Percentiles rank a stretch among this genome's conserved stretches.
Conservation (phyloP, 2,888 invertebrate genomes). For the Hypercompe scribonia region DNA sequence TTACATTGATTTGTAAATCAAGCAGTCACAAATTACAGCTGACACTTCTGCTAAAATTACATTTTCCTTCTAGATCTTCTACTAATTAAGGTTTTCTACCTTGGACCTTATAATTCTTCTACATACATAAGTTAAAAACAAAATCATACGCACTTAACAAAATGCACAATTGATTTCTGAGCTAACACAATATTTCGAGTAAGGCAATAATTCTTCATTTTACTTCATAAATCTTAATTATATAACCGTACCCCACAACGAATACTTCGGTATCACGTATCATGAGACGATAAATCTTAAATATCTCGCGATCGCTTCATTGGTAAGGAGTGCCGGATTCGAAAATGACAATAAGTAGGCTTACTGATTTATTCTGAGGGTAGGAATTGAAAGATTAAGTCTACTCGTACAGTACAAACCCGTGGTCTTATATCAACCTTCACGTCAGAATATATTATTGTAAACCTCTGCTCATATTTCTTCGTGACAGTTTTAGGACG, state of each 20-base stretch:
- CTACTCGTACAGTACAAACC: conserved; percentile 35
- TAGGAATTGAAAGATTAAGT: conserved; percentile 51
- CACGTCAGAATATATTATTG: conserved; percentile 48
- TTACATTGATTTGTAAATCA: not conserved
- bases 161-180: not conserved
- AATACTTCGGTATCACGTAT: conserved; percentile 38
- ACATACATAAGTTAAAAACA: too few species aligned
- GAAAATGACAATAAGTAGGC: conserved; percentile 47
- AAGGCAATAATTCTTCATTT: conserved; percentile 43
- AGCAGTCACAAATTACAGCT: not conserved
- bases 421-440: conserved; percentile 46
- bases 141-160: not conserved
- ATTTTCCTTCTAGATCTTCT: too few species aligned
- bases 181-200: conserved; percentile 13
- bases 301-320: conserved; percentile 41
- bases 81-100: too few species aligned
- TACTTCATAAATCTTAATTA: conserved; percentile 49
- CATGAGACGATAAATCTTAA: conserved; percentile 48
- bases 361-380: conserved; percentile 41
- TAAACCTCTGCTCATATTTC: conserved; percentile 58
- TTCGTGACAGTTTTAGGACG: conserved; percentile 50
- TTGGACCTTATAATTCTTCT: too few species aligned
- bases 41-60: not conserved
- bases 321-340: conserved; percentile 42
- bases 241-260: conserved; percentile 43